phyloP scores from a whole-genome alignment of 2,888 invertebrate genomes.

The Cryptus viduatorius region DNA sequence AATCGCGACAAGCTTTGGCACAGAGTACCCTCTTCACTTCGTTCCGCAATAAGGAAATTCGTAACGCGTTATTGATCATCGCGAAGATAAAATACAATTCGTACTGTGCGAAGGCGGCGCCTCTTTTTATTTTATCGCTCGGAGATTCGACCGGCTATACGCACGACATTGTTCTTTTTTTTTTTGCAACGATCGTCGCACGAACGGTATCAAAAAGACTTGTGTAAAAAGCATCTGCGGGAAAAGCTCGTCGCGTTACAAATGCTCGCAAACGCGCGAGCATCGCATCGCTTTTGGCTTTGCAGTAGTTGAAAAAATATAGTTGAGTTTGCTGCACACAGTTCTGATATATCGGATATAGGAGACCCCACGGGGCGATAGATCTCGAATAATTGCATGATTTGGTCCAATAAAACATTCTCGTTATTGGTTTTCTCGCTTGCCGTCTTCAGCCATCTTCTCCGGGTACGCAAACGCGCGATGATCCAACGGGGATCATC shows the following conservation, averaged over 20 bases:
- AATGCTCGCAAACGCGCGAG: background rate
- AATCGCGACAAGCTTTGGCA: slow-evolving; percentile 72
- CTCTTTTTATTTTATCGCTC: background rate
- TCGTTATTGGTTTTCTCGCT: slow-evolving; percentile 47
- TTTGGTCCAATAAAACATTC: slow-evolving; percentile 62
- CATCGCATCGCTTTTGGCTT: slow-evolving; percentile 20
- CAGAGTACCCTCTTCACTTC: slow-evolving; percentile 40
- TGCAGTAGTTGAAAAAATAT: slow-evolving; percentile 48
- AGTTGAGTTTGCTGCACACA: slow-evolving; percentile 23
- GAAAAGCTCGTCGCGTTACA: slow-evolving; percentile 57
- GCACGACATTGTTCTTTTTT: slow-evolving; percentile 14
- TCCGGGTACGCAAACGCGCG: background rate
- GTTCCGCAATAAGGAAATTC: slow-evolving; percentile 9
- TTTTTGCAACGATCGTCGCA: slow-evolving; percentile 11
- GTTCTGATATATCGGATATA: slow-evolving; percentile 28
- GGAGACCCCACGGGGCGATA: slow-evolving; percentile 17
- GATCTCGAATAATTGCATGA: slow-evolving; percentile 35
- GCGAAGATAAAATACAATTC: slow-evolving; percentile 7
- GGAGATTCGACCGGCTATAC: slow-evolving; percentile 1
- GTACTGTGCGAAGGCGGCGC: background rate
- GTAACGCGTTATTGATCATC: slow-evolving; percentile 1
- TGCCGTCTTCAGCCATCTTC: background rate
- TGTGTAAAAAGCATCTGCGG: slow-evolving; percentile 45
- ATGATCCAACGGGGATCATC: background rate
- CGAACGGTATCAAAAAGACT: slow-evolving; percentile 33